These are phyloP conservation scores for Ericerus pela DNA, from an alignment of 1,140 invertebrate genomes.

Conservation along the genomic window DNA sequence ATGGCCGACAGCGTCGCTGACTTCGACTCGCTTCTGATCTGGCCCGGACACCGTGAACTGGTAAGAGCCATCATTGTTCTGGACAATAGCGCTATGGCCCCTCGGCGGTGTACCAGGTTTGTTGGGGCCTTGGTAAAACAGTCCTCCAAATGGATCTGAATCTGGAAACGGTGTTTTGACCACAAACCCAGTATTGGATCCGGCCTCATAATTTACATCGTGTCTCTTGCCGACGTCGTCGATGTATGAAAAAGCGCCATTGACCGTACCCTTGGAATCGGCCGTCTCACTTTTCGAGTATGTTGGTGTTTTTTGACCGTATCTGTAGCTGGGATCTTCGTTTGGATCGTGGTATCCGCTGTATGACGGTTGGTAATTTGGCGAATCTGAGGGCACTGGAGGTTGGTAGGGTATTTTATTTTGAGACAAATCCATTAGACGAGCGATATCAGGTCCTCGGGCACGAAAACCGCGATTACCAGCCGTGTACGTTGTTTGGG, in stretches of 20 bases:
- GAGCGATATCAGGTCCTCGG: slow-evolving; percentile 47
- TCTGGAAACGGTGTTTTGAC: slow-evolving; percentile 52
- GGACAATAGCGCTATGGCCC: slow-evolving; percentile 43
- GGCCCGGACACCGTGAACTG: slow-evolving; percentile 51
- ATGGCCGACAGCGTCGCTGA: slow-evolving; percentile 47
- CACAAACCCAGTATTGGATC: slow-evolving; percentile 51
- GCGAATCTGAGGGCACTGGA: slow-evolving; percentile 24
- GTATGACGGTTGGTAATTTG: slow-evolving; percentile 36
- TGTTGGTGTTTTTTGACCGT: slow-evolving; percentile 44
- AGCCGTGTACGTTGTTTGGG: slow-evolving; percentile 52
- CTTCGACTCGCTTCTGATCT: slow-evolving; percentile 51
- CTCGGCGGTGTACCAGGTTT: slow-evolving; percentile 34
- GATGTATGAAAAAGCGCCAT: slow-evolving; percentile 43
- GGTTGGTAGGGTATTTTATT: slow-evolving; percentile 33
- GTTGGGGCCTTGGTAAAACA: slow-evolving; percentile 37
- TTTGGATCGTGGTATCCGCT: slow-evolving; percentile 51
- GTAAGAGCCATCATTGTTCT: slow-evolving; percentile 44
- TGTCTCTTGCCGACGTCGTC: slow-evolving; percentile 54
- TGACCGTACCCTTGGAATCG: slow-evolving; percentile 40
- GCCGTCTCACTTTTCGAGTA: slow-evolving; percentile 47
- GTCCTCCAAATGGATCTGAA: slow-evolving; percentile 28
- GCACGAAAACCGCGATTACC: slow-evolving; percentile 52
- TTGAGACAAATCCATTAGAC: slow-evolving; percentile 51
- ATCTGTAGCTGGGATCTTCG: slow-evolving; percentile 53
- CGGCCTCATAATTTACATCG: slow-evolving; percentile 53